Percentiles rank a stretch among this genome's conserved stretches.
These are phyloP conservation scores for Rachycentron canadum DNA, from an alignment of 2,797 vertebrate species.

Conservation along the genomic window DNA sequence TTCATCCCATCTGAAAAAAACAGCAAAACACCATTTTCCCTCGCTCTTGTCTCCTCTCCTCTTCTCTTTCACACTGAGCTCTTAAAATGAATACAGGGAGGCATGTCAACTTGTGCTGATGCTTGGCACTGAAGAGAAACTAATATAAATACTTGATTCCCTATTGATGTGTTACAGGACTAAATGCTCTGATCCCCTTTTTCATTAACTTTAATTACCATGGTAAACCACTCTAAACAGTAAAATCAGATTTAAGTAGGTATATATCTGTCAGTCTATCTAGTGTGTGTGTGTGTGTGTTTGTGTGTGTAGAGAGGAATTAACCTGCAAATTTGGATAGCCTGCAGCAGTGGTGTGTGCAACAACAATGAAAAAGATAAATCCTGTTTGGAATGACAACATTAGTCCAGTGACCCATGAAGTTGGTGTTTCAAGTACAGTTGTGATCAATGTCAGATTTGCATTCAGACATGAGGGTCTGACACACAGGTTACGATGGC, in stretches of 20 bases:
- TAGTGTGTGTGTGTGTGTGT: too few relatives aligned
- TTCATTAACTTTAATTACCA: slow-evolving; percentile 43
- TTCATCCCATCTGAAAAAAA: slow-evolving; percentile 4
- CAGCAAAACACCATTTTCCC: background rate
- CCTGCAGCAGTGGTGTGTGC: too few relatives aligned
- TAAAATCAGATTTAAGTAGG: slow-evolving; percentile 6
- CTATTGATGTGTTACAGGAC: slow-evolving; percentile 10
- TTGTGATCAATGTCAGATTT: background rate
- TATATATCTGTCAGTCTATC: background rate
- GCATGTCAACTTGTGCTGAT: slow-evolving; percentile 8
- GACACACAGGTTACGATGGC: too few relatives aligned
- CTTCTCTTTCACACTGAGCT: background rate
- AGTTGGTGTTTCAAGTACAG: too few relatives aligned
- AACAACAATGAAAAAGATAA: too few relatives aligned
- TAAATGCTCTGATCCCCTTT: slow-evolving; percentile 40
- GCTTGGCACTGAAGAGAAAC: background rate
- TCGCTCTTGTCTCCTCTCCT: background rate
- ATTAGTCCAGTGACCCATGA: too few relatives aligned
- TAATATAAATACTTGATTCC: slow-evolving; percentile 9
- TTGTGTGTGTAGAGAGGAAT: too few relatives aligned
- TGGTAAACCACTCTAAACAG: slow-evolving; percentile 13
- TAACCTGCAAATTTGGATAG: too few relatives aligned
- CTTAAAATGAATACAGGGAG: background rate
- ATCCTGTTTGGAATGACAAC: too few relatives aligned
- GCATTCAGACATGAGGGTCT: too few relatives aligned